A percentile compares a stretch with the other conserved stretches of the same genome.
Evolutionary conservation across 2,113 vertebrate species (phyloP).

Genomic region (Neodon shergylaensis): DNA sequence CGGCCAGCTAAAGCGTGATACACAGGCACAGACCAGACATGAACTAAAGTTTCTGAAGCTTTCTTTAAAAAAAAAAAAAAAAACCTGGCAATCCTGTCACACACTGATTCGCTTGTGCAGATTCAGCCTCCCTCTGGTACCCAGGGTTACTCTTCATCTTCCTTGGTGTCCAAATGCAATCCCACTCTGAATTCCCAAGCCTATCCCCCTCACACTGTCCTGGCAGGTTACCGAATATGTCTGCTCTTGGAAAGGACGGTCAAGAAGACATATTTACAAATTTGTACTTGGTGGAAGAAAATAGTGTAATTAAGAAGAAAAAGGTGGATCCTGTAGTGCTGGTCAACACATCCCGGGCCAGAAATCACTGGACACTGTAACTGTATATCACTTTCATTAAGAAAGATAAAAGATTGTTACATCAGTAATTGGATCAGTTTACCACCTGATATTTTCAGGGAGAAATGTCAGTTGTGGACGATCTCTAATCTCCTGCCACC

Average conservation of each 20-base stretch:
- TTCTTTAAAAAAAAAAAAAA: not conserved
- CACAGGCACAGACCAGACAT: not conserved
- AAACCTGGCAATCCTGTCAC: not conserved
- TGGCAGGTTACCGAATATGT: not conserved
- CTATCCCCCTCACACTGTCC: not conserved
- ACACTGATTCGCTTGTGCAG: not conserved
- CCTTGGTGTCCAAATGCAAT: not conserved
- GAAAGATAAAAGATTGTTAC: not conserved
- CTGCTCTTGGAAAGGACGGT: constrained; percentile 9
- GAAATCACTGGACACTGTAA: not conserved
- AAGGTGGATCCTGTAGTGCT: not conserved
- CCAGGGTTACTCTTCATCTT: not conserved
- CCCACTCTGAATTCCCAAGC: not conserved
- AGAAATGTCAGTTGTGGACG: not conserved
- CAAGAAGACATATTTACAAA: not conserved
- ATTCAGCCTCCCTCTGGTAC: not conserved
- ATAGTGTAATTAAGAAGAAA: not conserved
- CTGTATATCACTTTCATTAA: not conserved
- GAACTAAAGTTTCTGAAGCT: not conserved
- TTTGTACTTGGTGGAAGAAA: not conserved
- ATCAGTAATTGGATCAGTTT: constrained; percentile 6
- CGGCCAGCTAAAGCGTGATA: not conserved
- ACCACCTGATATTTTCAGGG: not conserved
- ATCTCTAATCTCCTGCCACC: too few species aligned
- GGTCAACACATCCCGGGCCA: not conserved